Base-by-base conservation (phyloP, 2,113 vertebrate species). In the Malurus alboscapulatus region DNA sequence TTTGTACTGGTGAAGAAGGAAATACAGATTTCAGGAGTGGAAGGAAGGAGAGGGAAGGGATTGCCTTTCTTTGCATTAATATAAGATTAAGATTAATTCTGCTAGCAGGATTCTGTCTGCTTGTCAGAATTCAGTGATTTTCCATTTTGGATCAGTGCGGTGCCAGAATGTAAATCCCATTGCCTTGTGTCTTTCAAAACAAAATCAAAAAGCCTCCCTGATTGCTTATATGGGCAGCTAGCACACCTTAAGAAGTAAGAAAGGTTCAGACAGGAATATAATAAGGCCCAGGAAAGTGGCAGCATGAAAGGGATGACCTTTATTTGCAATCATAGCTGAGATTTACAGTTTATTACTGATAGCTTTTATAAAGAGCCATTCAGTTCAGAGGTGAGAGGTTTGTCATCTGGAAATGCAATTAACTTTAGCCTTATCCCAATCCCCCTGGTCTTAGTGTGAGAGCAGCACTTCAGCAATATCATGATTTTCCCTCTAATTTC, bases 281-380 rank as follows among this genome's bases (percentile, higher is more conserved):
- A 97, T 97, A 98, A 98, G 97, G 97, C 97, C 95, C 63, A 13
- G 97, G 97, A 96, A 98, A 98, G 97, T 96, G 97, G 96, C 97
- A 98, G 98, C 97, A 94, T 97, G 98, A 97, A 98, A 98, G 97
- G 97, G 97, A 97, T 98, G 98, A 98, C 98, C 98, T 98, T 98
- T 98, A 98, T 98, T 98, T 98, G 98, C 98, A 98, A 98, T 98
- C 98, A 98, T 98, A 98, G 98, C 97, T 96, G 98, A 98, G 98
- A 98, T 98, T 98, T 98, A 98, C 98, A 98, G 98, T 98, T 98
- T 98, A 98, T 98, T 98, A 98, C 98, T 98, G 98, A 98, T 98
- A 98, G 98, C 98, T 98, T 98, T 98, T 98, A 98, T 98, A 98
- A 98, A 98, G 98, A 98, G 98, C 98, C 97, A 98, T 98, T 98